phyloP scores from a whole-genome alignment of 2,797 vertebrate species.

The Netta rufina region DNA sequence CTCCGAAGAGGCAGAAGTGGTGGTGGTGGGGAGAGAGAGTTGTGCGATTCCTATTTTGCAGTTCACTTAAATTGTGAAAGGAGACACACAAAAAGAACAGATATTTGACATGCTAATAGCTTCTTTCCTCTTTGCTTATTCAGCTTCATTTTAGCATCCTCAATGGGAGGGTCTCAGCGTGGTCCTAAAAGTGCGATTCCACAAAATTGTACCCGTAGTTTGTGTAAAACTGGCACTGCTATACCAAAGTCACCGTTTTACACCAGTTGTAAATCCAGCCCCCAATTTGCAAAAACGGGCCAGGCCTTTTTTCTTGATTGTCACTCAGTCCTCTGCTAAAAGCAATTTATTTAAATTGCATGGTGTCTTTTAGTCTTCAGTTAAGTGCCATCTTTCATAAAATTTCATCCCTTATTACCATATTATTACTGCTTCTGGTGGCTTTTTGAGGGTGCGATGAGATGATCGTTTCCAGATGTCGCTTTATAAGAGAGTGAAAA shows the following conservation, averaged over 20 bases:
- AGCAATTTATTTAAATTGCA: constrained; percentile 58
- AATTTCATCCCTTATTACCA: constrained; percentile 26
- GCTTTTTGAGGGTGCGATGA: background rate
- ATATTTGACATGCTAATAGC: background rate
- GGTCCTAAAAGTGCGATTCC: background rate
- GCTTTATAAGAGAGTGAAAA: constrained; percentile 3
- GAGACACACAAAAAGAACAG: background rate
- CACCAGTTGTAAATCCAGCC: background rate
- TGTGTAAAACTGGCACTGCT: background rate
- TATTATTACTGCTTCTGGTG: constrained; percentile 44
- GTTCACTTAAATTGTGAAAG: background rate
- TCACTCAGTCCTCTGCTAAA: constrained; percentile 6
- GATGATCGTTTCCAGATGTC: constrained; percentile 49
- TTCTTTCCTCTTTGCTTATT: background rate
- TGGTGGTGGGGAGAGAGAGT: background rate
- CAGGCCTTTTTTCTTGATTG: background rate
- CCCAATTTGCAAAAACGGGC: background rate
- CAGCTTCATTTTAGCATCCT: background rate
- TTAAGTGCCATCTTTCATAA: constrained; percentile 61
- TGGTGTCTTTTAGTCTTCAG: constrained; percentile 34
- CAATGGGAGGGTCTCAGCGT: background rate
- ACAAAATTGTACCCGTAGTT: background rate
- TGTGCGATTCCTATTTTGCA: background rate
- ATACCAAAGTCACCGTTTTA: background rate
- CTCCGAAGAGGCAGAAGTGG: background rate